Percentiles rank a stretch among this genome's conserved stretches.
phyloP scores from a whole-genome alignment of 2,113 vertebrate species.

The Neodontobutis hainanensis region DNA sequence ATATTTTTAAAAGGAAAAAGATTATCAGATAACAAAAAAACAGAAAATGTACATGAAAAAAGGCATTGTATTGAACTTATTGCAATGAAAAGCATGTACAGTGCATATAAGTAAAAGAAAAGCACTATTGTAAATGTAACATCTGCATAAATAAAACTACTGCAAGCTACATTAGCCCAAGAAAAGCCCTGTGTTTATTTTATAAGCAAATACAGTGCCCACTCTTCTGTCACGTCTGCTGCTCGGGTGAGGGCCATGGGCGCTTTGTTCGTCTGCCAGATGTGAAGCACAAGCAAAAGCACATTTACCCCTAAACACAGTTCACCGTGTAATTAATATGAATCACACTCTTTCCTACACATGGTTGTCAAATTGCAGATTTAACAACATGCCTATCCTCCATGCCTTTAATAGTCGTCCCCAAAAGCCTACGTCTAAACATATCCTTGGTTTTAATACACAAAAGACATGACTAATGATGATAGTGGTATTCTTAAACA shows the following conservation, averaged over 20 bases:
- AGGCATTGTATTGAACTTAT: too few species aligned
- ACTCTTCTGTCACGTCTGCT: not conserved
- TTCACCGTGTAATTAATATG: not conserved
- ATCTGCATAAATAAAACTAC: too few species aligned
- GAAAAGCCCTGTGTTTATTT: not conserved
- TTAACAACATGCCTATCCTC: slow-evolving; percentile 32
- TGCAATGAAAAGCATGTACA: too few species aligned
- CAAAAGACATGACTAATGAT: slow-evolving; percentile 40
- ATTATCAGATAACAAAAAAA: too few species aligned
- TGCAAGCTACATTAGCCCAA: too few species aligned
- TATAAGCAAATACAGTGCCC: slow-evolving; percentile 17
- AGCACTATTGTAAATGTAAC: too few species aligned
- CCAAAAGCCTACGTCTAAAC: slow-evolving; percentile 38
- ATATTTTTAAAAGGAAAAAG: too few species aligned
- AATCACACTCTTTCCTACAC: slow-evolving; percentile 12
- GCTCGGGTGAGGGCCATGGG: not conserved
- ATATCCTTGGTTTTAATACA: slow-evolving; percentile 32
- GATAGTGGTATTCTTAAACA: slow-evolving; percentile 40
- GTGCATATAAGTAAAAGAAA: too few species aligned
- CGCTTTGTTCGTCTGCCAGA: not conserved
- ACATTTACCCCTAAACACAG: not conserved
- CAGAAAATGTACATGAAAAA: too few species aligned
- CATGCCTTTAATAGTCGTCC: slow-evolving; percentile 34
- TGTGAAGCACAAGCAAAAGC: slow-evolving; percentile 2
- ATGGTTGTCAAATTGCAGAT: slow-evolving; percentile 20